phyloP scores from a whole-genome alignment of 37 sponge, comb jelly and placozoan genomes.

The Ianthella basta region DNA sequence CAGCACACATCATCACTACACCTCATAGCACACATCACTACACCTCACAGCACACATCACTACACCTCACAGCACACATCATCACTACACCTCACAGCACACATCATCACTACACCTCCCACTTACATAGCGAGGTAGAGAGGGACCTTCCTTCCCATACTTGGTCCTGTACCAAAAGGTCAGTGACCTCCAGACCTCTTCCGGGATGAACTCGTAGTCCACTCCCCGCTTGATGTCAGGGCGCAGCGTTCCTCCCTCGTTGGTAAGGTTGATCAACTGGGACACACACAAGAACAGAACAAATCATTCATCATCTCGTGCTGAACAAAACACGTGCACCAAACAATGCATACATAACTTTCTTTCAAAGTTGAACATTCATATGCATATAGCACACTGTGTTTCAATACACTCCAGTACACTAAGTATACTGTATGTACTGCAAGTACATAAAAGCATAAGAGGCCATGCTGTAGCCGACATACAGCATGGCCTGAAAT shows the following conservation, averaged over 20 bases:
- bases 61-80: background rate
- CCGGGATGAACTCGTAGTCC: conserved; percentile 83
- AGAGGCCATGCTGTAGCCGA: no score
- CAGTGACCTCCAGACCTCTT: conserved; percentile 85
- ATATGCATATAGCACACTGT: background rate
- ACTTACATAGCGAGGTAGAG: conserved; percentile 81
- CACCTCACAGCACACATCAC: background rate
- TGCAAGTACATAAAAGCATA: no score
- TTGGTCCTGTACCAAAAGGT: conserved; percentile 74
- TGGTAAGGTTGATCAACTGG: conserved; percentile 37
- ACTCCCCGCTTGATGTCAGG: background rate
- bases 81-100: background rate
- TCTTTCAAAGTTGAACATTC: background rate
- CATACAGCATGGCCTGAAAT: no score
- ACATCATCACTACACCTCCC: background rate
- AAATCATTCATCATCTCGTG: background rate
- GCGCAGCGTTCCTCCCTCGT: conserved; percentile 20
- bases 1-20: background rate
- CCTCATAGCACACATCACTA: no score
- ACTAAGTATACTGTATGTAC: no score
- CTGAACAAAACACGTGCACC: background rate
- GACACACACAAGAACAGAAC: background rate
- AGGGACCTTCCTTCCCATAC: conserved; percentile 30
- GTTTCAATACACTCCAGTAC: no score
- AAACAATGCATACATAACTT: background rate